phyloP scores from a whole-genome alignment of 2,113 vertebrate species.

The Otis tarda region DNA sequence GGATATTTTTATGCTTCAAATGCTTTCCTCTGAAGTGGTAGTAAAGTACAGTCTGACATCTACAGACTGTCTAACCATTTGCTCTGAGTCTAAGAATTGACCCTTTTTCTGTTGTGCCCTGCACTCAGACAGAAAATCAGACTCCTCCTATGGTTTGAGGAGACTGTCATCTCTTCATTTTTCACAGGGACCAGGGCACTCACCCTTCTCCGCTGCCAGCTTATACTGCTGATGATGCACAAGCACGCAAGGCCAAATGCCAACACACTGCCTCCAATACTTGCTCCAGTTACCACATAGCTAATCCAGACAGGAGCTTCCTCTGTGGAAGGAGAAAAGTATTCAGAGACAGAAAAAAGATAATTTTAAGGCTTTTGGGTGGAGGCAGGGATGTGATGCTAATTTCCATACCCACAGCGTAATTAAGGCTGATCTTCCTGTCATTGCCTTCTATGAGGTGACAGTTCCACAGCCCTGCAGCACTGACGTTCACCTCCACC shows the following conservation, averaged over 20 bases:
- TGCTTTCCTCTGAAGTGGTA: not conserved
- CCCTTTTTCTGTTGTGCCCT: not conserved
- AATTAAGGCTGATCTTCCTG: slow-evolving; percentile 33
- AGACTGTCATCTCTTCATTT: not conserved
- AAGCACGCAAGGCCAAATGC: not conserved
- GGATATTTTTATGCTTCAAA: not conserved
- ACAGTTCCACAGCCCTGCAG: slow-evolving; percentile 51
- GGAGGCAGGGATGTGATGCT: not conserved
- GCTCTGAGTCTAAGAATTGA: not conserved
- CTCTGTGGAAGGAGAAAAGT: not conserved
- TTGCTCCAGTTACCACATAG: not conserved
- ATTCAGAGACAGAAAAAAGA: not conserved
- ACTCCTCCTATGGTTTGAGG: not conserved
- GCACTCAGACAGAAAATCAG: not conserved
- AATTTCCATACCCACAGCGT: slow-evolving; percentile 26
- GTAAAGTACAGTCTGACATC: not conserved
- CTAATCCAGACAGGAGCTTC: not conserved
- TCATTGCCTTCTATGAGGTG: slow-evolving; percentile 1
- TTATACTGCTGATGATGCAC: not conserved
- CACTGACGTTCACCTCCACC: not conserved
- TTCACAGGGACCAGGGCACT: slow-evolving; percentile 13
- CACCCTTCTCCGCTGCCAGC: slow-evolving; percentile 57
- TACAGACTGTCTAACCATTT: not conserved
- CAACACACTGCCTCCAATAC: not conserved
- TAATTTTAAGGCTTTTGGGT: not conserved